phyloP scores from a whole-genome alignment of 1,140 invertebrate genomes.

The Cherax destructor region DNA sequence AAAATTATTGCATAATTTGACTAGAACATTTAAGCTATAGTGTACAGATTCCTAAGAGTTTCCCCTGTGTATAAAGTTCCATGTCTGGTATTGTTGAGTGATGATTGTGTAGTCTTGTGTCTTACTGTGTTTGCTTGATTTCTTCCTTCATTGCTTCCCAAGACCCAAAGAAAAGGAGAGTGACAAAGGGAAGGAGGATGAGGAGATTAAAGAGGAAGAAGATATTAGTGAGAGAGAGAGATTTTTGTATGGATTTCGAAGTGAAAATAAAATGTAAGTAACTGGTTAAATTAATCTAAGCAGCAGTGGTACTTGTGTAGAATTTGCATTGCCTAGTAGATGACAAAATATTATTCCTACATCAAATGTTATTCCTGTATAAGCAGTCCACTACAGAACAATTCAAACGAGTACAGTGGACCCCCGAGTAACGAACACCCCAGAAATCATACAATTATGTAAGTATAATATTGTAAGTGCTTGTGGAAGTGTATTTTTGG shows the following conservation, averaged over 20 bases:
- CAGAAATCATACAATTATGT: no score
- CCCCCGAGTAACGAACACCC: no score
- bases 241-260: constrained; percentile 42
- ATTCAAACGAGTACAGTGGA: no score
- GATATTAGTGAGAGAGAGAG: constrained; percentile 68
- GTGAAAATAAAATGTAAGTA: constrained; percentile 61
- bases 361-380: background rate
- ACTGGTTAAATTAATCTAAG: background rate
- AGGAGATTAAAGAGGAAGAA: constrained; percentile 75
- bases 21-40: no score
- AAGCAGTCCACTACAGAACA: no score
- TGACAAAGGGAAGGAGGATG: constrained; percentile 77
- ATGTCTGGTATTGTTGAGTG: background rate
- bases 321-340: constrained; percentile 3
- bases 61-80: background rate
- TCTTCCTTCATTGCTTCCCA: constrained; percentile 15
- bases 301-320: constrained; percentile 8
- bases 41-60: background rate
- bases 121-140: constrained; percentile 17
- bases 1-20: no score
- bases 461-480: no score
- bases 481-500: no score
- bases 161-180: constrained; percentile 56
- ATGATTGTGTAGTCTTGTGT: background rate
- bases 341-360: constrained; percentile 3